phyloP scores from a whole-genome alignment of 2,888 invertebrate species.

The Amiota minor region DNA sequence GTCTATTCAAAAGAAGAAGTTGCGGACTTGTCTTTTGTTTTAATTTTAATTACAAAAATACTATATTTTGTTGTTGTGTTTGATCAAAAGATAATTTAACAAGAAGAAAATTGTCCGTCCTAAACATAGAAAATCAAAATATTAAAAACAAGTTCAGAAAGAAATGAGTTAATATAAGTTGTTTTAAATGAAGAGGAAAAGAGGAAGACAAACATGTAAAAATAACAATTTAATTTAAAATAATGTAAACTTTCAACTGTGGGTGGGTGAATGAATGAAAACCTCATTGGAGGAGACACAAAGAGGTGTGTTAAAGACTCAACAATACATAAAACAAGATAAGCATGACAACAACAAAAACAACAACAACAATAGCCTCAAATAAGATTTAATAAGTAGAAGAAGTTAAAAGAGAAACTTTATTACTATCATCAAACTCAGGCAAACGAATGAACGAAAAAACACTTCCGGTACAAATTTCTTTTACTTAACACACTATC shows the following conservation, averaged over 20 bases:
- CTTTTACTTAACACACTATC: not conserved
- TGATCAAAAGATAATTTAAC: constrained; percentile 7
- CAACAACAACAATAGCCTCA: not conserved
- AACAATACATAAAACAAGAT: not conserved
- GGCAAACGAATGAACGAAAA: constrained; percentile 38
- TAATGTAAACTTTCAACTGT: constrained; percentile 64
- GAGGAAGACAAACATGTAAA: constrained; percentile 36
- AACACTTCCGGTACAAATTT: constrained; percentile 57
- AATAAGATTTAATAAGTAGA: not conserved
- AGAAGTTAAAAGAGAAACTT: constrained; percentile 53
- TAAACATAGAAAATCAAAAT: constrained; percentile 30
- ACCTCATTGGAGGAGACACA: constrained; percentile 46
- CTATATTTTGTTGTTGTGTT: not conserved
- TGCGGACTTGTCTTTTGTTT: not conserved
- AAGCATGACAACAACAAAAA: constrained; percentile 27
- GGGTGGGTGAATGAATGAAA: constrained; percentile 51
- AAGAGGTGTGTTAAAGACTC: not conserved
- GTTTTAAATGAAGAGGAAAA: no score
- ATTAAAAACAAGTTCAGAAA: no score
- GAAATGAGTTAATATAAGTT: no score
- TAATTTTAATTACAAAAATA: not conserved
- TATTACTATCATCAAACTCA: not conserved
- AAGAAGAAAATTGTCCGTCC: constrained; percentile 43
- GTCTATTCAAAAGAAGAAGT: constrained; percentile 25
- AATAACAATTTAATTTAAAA: constrained; percentile 67